Base-by-base conservation (phyloP, 1,140 invertebrate species). In the Prorops nasuta region DNA sequence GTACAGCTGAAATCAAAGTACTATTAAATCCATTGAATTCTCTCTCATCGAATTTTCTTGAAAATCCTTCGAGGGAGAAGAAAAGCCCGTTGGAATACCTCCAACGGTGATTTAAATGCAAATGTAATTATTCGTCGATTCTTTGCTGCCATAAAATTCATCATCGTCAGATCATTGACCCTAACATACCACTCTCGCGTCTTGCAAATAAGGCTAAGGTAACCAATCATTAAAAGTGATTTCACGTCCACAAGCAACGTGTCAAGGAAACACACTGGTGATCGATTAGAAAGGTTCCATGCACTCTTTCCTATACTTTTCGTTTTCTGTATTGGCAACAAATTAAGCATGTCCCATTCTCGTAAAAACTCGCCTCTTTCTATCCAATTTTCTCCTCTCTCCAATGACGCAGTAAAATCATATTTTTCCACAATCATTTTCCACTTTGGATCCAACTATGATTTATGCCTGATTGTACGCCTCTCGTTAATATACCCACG, bases 181-280 rank as follows among this genome's bases (percentile, higher is more conserved):
- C n/a, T n/a, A n/a, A n/a, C n/a, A n/a, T n/a, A n/a, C n/a, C n/a
- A n/a, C n/a, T n/a, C n/a, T n/a, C n/a, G n/a, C n/a, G n/a, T n/a
- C n/a, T n/a, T n/a, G n/a, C n/a, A 62, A 66, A 64, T 24, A 47
- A 51, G 53, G 54, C 59, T 51, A 62, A 64, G 61, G 60, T 40
- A 22, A 56, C 28, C 43, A 22, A 59, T 66, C 51, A 51, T 66
- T 66, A 63, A 51, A 58, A 59, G 40, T 64, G 55, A 66, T 56
- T 65, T 64, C 56, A 60, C 60, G 56, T 55, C 16, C 38, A 8
- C 20, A 8, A 17, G 16, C 28, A 53, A 42, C 58, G 22, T 54
- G 61, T 50, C 54, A 64, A 64, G 60, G 49, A 58, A 57, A 59
- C 38, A 17, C 10, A 12, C 10, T 8, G 15, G 18, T 10, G 3